A percentile compares a stretch with the other conserved stretches of the same genome.
Conservation (phyloP, 2,888 invertebrate genomes). For the Aphidius colemani region DNA sequence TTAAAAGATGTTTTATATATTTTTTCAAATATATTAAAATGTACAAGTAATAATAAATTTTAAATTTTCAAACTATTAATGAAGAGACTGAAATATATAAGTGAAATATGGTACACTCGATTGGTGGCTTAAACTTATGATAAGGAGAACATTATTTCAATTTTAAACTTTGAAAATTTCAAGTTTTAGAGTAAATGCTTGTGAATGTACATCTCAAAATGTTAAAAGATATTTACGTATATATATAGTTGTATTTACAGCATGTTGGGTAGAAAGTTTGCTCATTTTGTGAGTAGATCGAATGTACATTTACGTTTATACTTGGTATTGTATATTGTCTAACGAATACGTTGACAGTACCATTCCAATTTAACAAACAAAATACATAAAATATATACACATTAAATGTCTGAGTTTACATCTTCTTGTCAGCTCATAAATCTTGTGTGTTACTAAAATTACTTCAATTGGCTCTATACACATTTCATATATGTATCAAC, state of each 20-base stretch:
- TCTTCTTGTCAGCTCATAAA: not conserved
- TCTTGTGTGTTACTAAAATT: no score
- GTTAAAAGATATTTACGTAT: no score
- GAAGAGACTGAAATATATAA: conserved; percentile 32
- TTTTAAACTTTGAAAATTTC: conserved; percentile 4
- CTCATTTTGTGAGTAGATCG: conserved; percentile 20
- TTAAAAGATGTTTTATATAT: no score
- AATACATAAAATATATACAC: not conserved
- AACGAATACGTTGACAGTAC: conserved; percentile 23
- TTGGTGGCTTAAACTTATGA: no score
- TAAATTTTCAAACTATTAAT: not conserved
- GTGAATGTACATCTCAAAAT: no score
- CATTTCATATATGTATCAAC: no score
- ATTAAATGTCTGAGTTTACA: not conserved
- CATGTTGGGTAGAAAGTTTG: conserved; percentile 3
- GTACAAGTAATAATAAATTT: not conserved
- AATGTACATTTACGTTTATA: conserved; percentile 4
- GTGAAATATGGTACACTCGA: no score
- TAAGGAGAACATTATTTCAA: conserved; percentile 10
- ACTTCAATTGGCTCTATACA: no score
- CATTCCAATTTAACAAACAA: conserved; percentile 18
- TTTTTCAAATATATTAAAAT: no score
- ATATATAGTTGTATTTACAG: no score
- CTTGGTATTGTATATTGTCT: conserved; percentile 12
- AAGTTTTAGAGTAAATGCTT: no score